These are phyloP conservation scores for Sakesphorus luctuosus DNA, from an alignment of 2,113 vertebrate genomes.

Conservation along the genomic window DNA sequence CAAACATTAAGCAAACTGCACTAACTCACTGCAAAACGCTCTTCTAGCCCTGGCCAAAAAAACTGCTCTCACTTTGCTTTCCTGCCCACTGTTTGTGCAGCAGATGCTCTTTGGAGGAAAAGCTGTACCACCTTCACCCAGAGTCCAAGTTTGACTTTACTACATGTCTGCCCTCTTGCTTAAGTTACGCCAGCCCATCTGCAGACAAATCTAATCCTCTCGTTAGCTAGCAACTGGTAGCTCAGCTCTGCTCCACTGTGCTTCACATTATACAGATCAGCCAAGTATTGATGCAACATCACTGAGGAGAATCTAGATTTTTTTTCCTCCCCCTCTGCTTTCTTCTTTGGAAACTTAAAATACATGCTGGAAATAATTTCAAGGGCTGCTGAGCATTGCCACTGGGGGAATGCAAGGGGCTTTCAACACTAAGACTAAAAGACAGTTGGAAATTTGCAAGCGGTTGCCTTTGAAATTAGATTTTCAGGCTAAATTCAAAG, in stretches of 20 bases:
- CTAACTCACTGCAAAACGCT: background rate
- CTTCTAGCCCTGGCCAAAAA: background rate
- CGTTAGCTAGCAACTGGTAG: slow-evolving; percentile 33
- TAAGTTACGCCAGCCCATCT: slow-evolving; percentile 33
- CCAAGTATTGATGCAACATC: slow-evolving; percentile 59
- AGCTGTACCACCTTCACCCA: background rate
- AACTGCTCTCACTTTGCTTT: background rate
- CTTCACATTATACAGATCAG: slow-evolving; percentile 46
- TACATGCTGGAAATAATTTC: slow-evolving; percentile 74
- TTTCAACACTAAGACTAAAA: slow-evolving; percentile 53
- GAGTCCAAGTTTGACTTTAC: background rate
- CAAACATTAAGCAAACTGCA: background rate
- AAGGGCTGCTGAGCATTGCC: slow-evolving; percentile 70
- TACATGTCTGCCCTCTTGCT: background rate
- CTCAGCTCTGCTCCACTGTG: slow-evolving; percentile 43
- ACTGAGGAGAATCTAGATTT: slow-evolving; percentile 61
- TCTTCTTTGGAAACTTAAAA: slow-evolving; percentile 64
- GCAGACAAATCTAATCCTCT: slow-evolving; percentile 45
- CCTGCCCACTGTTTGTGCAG: background rate
- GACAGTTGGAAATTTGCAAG: slow-evolving; percentile 61
- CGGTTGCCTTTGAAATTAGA: slow-evolving; percentile 56
- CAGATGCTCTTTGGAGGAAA: background rate
- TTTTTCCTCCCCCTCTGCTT: background rate
- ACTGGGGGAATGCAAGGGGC: slow-evolving; percentile 46
- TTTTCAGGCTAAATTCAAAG: slow-evolving; percentile 46